Base-by-base conservation (phyloP, 35 echinoderm and acorn worm species). In the Acanthaster planci region DNA sequence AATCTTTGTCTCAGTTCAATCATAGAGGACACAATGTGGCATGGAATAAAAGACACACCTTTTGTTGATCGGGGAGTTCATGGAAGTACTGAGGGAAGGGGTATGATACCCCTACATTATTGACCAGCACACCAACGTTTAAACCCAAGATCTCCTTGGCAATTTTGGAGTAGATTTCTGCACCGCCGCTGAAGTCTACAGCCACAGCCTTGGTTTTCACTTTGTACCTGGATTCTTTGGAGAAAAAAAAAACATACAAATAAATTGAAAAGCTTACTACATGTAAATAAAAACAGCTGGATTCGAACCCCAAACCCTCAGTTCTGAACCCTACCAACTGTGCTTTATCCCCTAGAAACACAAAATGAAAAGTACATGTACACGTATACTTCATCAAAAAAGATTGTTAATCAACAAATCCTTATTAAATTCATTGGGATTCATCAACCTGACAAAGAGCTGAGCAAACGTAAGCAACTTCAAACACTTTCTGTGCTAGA, bases 51-150 rank as follows among this genome's bases (percentile, higher is more conserved):
- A 18, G 14, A 68, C 60, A 26, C 17, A 68, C 60, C 89, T 97
- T 89, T 55, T 97, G 52, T 17, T 37, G 17, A 37, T 97, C 81
- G 14, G 76, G 76, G 7, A 92, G 17, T 15, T 97, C 94, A 17
- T 68, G 55, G 52, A 97, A 84, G 79, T 86, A 92, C 38, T 78
- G n/a, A 1, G 94, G 94, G 42, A 88, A 84, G 39, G 77, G 67
- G 64, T 97, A 97, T 1, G 89, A 92, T 87, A 93, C 90, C 32
- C 95, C 95, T 40, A 97, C 95, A 76, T 97, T 97, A 80, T 97
- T 97, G 27, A 97, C 91, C 16, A 97, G 40, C 29, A 97, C 90
- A 56, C 94, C 94, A 44, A 97, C 78, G 19, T 87, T 80, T 14
- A 97, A 67, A 2, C 88, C 95, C n/a, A 47, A 75, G 12, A 97